phyloP scores from a whole-genome alignment of 2,113 vertebrate species.

The Fulmarus glacialis region DNA sequence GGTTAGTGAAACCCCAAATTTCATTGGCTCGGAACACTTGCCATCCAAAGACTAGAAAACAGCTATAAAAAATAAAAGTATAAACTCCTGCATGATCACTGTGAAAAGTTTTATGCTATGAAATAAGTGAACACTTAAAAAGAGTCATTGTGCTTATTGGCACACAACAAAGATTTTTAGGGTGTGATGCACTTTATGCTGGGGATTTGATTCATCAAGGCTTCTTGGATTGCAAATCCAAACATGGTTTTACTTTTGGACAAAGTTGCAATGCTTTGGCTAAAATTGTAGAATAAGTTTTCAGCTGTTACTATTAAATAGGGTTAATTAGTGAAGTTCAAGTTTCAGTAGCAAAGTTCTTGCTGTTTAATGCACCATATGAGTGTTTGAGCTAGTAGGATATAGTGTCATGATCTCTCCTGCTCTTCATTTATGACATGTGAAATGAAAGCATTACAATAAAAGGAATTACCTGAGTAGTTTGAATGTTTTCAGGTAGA shows the following conservation, averaged over 20 bases:
- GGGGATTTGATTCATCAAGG: background rate
- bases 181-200: rapidly evolving
- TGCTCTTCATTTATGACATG: background rate
- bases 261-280: background rate
- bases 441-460: background rate
- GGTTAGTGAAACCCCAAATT: background rate
- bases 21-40: background rate
- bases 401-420: background rate
- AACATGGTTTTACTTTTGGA: background rate
- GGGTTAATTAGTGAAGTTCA: background rate
- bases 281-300: background rate
- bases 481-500: background rate
- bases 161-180: background rate
- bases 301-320: background rate
- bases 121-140: background rate
- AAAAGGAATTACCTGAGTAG: background rate
- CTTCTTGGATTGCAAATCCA: background rate
- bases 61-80: background rate
- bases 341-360: background rate
- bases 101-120: background rate
- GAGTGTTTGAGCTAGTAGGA: background rate
- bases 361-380: background rate
- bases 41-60: background rate
- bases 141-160: background rate
- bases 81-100: background rate